Base-by-base conservation (phyloP, 2,113 vertebrate genomes). In the Silurus meridionalis region DNA sequence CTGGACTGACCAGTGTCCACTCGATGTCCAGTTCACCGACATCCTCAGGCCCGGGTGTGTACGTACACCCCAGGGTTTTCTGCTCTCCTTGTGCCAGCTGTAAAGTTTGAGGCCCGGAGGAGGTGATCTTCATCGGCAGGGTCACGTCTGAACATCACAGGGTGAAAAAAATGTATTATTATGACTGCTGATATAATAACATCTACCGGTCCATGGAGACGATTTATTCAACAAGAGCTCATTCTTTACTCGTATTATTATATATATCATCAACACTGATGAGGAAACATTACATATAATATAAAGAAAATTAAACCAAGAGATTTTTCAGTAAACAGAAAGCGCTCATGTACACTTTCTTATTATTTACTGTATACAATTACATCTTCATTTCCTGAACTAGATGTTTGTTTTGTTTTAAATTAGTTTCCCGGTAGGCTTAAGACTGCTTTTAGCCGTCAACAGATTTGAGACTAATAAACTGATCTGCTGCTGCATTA, bases 1-100 rank as follows among this genome's bases (percentile, higher is more conserved):
- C 97, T 0, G 95, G 95, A 21, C 94, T 95, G 93, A 97, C 87
- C 85, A 95, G 90, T 63, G 93, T 95, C 97, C 97, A 98, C 78
- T 97, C 97, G 4, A 97, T 96, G 90, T 97, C 93, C 8, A 94
- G 94, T 8, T 95, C 95, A 14, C 97, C 97, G 0, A 90, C 91
- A 85, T 97, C 97, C 4, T 87, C 88, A 0, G 94, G 93, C 61
- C 94, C 94, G 0, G 93, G 88, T 1, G 92, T 88, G 83, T 96
- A 98, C 23, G 92, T 95, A 80, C 97, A 98, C 46, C 92, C 95
- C 91, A 98, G 83, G 6, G 91, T 95, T 84, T 94, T 95, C 0
- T 89, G 93, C 55, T 96, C 95, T 0, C 97, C 97, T 90, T 95
- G 93, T 0, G 96, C 96, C 88, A 93, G 92, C 74, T 94, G 94